Evolutionary conservation across 92 coral and sea anemone species (phyloP), one percentile per base, ranked within the genome.

Genomic region (Diadumene lineata): DNA sequence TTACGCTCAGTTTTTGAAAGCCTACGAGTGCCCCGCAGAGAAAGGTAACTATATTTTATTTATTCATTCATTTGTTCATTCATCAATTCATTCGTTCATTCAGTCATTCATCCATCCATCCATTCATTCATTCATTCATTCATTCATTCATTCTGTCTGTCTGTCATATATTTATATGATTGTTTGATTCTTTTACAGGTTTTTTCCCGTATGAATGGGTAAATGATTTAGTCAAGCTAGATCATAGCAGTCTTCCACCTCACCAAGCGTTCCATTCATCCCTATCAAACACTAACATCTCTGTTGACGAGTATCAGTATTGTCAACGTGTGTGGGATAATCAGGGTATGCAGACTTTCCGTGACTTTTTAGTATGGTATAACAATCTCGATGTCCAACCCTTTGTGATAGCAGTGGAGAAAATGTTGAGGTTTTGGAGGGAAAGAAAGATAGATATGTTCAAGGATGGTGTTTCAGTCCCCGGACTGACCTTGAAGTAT

Each of bases 1-100:
- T 31, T 84, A 79, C 15, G 74, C 68, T 29, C 78, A 85, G 56
- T 79, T 85, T 55, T 64, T 85, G 10, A 80, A 79, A 24, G 79
- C 82, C 11, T 79, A 68, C 69, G 78, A 85, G 29, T 73, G 80
- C 23, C 43, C 76, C 0, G 72, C 66, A 28, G 53, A 75, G 24
- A 84, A 84, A 61, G n/a, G n/a, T n/a, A n/a, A n/a, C n/a, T n/a
- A n/a, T n/a, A n/a, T n/a, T n/a, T n/a, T n/a, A n/a, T n/a, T n/a
- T n/a, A n/a, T n/a, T n/a, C n/a, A n/a, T n/a, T n/a, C n/a, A n/a
- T n/a, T n/a, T n/a, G n/a, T n/a, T n/a, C n/a, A n/a, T n/a, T n/a
- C n/a, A n/a, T n/a, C n/a, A n/a, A n/a, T n/a, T n/a, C n/a, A n/a
- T n/a, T n/a, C n/a, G n/a, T n/a, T n/a, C n/a, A n/a, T n/a, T n/a